Evolutionary conservation across 1,140 invertebrate species (phyloP).

Genomic region (Hestina assimilis): DNA sequence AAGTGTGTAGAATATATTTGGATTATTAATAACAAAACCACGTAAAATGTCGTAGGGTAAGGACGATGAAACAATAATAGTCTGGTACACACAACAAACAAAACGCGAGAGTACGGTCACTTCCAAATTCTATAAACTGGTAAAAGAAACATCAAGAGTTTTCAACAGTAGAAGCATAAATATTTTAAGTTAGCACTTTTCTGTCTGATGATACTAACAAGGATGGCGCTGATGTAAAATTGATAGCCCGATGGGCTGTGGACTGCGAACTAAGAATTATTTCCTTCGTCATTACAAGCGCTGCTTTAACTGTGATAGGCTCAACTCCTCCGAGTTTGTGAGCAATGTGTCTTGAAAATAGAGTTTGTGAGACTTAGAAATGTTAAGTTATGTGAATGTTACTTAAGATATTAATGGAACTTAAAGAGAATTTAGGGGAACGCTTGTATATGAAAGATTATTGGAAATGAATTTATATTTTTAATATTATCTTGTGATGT

Average conservation of each 20-base stretch:
- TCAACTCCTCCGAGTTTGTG: conserved; percentile 2
- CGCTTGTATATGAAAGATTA: no score
- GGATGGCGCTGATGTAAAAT: conserved; percentile 36
- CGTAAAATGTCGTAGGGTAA: no score
- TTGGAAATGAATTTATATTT: no score
- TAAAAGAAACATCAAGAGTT: no score
- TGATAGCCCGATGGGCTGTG: conserved; percentile 26
- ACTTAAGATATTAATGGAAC: neutral
- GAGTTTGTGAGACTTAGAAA: neutral
- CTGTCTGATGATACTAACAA: conserved; percentile 17
- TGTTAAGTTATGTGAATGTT: neutral
- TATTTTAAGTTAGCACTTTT: neutral
- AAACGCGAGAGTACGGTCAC: no score
- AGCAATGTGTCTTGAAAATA: neutral
- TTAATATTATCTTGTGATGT: no score
- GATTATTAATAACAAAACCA: no score
- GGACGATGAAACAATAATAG: no score
- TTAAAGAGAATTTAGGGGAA: no score
- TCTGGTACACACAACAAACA: no score
- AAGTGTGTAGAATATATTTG: no score
- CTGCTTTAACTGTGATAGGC: neutral
- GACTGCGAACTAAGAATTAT: neutral
- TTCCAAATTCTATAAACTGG: no score
- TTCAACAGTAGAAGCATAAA: neutral
- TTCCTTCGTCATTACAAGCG: neutral